These are phyloP conservation scores for Brachionus paranguensis DNA, from an alignment of 1,140 invertebrate genomes.

Conservation along the genomic window DNA sequence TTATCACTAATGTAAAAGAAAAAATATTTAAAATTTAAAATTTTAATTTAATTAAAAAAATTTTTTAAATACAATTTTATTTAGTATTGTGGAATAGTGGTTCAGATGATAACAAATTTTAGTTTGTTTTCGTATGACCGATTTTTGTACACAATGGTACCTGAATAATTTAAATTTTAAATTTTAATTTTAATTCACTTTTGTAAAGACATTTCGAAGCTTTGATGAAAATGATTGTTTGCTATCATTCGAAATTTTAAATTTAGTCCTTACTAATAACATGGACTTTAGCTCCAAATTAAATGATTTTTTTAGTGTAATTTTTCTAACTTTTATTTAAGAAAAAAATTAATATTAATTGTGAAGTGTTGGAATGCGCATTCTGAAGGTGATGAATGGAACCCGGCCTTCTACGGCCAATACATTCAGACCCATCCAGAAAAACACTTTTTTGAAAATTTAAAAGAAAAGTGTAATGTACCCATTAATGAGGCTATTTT, in stretches of 20 bases:
- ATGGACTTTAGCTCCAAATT: neutral
- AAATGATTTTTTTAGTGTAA: constrained; percentile 26
- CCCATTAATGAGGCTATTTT: neutral
- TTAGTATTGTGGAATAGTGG: neutral
- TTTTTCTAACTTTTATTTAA: neutral
- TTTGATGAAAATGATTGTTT: neutral
- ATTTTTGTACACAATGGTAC: constrained; percentile 34
- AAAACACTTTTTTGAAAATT: neutral
- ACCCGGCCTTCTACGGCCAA: constrained; percentile 8
- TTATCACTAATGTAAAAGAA: neutral
- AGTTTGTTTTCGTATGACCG: constrained; percentile 20
- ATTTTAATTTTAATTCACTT: neutral
- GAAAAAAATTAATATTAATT: neutral
- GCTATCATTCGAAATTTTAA: constrained; percentile 6
- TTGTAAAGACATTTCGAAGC: neutral
- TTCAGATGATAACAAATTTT: constrained; percentile 4
- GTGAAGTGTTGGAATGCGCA: constrained; percentile 1
- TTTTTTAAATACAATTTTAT: neutral
- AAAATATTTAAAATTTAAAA: neutral
- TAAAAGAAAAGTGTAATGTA: constrained; percentile 18
- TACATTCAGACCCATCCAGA: constrained; percentile 31
- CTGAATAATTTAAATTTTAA: neutral
- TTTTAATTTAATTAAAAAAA: too few species aligned
- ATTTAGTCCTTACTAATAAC: neutral
- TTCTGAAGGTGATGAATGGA: constrained; percentile 12